phyloP scores from a whole-genome alignment of 2,113 vertebrate species.

The Polypterus bichir region DNA sequence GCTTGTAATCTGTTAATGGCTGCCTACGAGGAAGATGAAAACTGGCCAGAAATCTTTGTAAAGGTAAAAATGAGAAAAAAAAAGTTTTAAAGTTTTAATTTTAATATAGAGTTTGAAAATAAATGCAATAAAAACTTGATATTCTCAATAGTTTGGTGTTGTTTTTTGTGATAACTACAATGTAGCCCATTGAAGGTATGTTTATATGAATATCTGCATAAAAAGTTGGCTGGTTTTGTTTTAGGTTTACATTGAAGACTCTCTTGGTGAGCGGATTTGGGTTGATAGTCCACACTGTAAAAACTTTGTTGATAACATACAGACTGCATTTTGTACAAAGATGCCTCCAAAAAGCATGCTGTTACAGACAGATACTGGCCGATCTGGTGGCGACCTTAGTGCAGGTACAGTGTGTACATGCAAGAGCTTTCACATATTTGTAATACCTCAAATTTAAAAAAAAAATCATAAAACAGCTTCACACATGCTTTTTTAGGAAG shows the following conservation, averaged over 20 bases:
- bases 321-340: slow-evolving; percentile 88
- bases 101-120: too few relatives aligned
- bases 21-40: slow-evolving; percentile 92
- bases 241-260: slow-evolving; percentile 96
- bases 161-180: background rate
- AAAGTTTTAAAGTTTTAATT: too few relatives aligned
- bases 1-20: slow-evolving; percentile 94
- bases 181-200: background rate
- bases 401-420: slow-evolving; percentile 50
- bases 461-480: too few relatives aligned
- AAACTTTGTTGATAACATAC: slow-evolving; percentile 90
- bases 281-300: slow-evolving; percentile 96
- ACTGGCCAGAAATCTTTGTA: slow-evolving; percentile 97
- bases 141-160: background rate
- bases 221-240: background rate
- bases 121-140: too few relatives aligned
- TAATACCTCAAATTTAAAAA: too few relatives aligned
- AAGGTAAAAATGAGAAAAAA: slow-evolving; percentile 48
- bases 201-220: too few relatives aligned
- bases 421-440: too few relatives aligned
- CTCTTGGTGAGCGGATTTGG: slow-evolving; percentile 91
- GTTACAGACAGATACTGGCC: slow-evolving; percentile 71
- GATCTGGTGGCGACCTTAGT: slow-evolving; percentile 77
- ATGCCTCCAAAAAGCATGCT: slow-evolving; percentile 91
- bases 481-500: slow-evolving; percentile 51